Conservation (phyloP, 2,113 vertebrate genomes). For the Dipodomys stephensi region DNA sequence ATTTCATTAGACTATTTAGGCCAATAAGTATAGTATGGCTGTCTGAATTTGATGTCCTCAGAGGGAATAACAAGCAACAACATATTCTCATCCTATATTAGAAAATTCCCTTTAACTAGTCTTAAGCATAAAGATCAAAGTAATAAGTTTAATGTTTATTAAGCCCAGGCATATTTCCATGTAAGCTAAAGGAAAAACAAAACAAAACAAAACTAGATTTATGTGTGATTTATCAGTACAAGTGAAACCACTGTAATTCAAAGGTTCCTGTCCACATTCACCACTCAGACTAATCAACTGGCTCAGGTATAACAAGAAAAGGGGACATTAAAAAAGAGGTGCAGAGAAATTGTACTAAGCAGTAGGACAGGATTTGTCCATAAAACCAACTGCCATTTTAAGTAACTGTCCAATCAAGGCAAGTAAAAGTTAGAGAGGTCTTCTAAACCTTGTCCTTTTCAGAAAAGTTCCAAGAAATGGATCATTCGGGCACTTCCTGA, state of each 20-base stretch:
- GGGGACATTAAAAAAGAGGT: too few species aligned
- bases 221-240: neutral
- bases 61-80: slow-evolving; percentile 24
- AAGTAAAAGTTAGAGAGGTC: neutral
- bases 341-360: neutral
- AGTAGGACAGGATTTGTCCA: neutral
- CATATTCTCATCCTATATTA: slow-evolving; percentile 47
- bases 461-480: slow-evolving; percentile 21
- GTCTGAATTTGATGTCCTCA: slow-evolving; percentile 51
- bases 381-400: neutral
- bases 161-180: slow-evolving; percentile 61
- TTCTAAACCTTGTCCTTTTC: slow-evolving; percentile 22
- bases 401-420: slow-evolving; percentile 51
- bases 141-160: slow-evolving; percentile 50
- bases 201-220: slow-evolving; percentile 16
- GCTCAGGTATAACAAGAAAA: neutral
- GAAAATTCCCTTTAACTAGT: neutral
- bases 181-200: neutral
- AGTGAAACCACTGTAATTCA: neutral
- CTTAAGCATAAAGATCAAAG: slow-evolving; percentile 57
- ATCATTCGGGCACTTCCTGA: neutral
- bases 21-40: slow-evolving; percentile 56
- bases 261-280: neutral
- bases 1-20: slow-evolving; percentile 53
- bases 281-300: neutral